These are phyloP conservation scores for Pycnonotus jocosus DNA, from an alignment of 2,113 vertebrate genomes.

Conservation along the genomic window DNA sequence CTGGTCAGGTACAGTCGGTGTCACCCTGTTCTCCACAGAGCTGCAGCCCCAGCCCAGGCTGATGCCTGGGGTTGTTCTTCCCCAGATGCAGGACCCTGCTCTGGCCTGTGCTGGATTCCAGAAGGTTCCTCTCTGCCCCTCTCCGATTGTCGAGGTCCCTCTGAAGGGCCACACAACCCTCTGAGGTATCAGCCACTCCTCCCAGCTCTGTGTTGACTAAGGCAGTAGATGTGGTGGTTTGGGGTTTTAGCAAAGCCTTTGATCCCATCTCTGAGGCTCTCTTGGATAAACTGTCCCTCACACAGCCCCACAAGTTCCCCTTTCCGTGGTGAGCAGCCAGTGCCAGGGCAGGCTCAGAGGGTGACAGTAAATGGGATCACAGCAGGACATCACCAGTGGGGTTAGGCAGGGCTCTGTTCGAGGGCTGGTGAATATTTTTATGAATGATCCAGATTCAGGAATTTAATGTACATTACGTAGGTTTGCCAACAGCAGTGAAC, in stretches of 20 bases:
- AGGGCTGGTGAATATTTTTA: not conserved
- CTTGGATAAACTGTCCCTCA: not conserved
- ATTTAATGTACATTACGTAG: not conserved
- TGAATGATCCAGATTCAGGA: not conserved
- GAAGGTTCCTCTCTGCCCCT: not conserved
- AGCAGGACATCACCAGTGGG: not conserved
- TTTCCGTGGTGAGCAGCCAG: not conserved
- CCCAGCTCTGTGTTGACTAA: not conserved
- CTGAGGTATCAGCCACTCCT: not conserved
- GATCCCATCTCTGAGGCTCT: not conserved
- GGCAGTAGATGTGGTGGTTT: not conserved
- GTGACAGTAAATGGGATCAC: not conserved
- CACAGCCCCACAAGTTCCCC: not conserved
- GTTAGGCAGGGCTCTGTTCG: not conserved
- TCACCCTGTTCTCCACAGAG: not conserved
- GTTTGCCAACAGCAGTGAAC: not conserved
- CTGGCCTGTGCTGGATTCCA: not conserved
- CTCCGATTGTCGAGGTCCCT: rapidly evolving
- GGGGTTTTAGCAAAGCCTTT: not conserved
- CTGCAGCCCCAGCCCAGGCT: not conserved
- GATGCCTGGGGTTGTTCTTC: not conserved
- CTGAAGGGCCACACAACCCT: not conserved
- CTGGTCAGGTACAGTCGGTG: not conserved
- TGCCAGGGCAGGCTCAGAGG: not conserved
- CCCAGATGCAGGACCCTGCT: not conserved